Evolutionary conservation across 2,888 invertebrate species (phyloP).

Genomic region (Cheilosia impressa): DNA sequence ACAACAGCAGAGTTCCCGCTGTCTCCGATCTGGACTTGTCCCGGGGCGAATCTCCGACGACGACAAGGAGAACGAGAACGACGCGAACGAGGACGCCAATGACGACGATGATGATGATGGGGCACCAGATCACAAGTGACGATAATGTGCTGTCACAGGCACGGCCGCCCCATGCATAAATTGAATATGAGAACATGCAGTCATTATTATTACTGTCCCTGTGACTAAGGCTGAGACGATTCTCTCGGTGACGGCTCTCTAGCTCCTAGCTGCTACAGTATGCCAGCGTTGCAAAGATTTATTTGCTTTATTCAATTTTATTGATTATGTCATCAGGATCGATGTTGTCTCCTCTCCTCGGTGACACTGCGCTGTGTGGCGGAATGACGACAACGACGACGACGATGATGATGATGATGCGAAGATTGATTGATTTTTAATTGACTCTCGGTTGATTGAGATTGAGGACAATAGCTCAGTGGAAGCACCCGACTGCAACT

Average conservation of each 20-base stretch:
- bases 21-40: conserved; percentile 26
- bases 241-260: conserved; percentile 27
- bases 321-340: conserved; percentile 76
- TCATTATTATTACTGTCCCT: conserved; percentile 74
- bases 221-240: conserved; percentile 43
- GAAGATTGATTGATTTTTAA: conserved; percentile 75
- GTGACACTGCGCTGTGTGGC: conserved; percentile 62
- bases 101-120: conserved; percentile 69
- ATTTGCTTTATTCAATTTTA: conserved; percentile 75
- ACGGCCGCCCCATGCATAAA: conserved; percentile 75
- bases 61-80: conserved; percentile 30
- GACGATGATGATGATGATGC: conserved; percentile 60
- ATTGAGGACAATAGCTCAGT: conserved; percentile 69
- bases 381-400: conserved; percentile 41
- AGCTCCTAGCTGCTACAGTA: conserved; percentile 34
- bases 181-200: conserved; percentile 75
- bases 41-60: conserved; percentile 35
- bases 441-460: conserved; percentile 74
- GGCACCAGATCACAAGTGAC: conserved; percentile 78
- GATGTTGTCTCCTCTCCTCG: conserved; percentile 71
- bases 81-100: conserved; percentile 32
- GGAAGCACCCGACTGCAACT: background rate
- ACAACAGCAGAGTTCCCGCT: conserved; percentile 63
- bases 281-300: conserved; percentile 71
- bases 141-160: conserved; percentile 79